These are phyloP conservation scores for Dioctria rufipes DNA, from an alignment of 2,888 invertebrate species.

Conservation along the genomic window DNA sequence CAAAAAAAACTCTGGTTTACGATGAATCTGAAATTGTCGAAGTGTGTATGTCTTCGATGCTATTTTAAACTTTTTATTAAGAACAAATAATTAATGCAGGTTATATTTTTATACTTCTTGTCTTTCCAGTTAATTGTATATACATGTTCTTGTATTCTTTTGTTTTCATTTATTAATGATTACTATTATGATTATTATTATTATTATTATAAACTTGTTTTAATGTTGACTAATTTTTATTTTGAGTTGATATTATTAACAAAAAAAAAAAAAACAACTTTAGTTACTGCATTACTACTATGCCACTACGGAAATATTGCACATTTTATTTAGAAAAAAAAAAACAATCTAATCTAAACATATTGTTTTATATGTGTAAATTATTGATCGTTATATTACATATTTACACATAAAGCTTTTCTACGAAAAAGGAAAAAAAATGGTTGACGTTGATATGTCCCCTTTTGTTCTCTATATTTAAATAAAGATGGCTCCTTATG, in stretches of 20 bases:
- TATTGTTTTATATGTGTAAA: background rate
- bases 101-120: background rate
- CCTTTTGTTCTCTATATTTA: background rate
- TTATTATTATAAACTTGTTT: conserved; percentile 1
- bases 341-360: background rate
- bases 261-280: conserved; percentile 18
- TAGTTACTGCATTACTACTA: background rate
- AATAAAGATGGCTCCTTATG: background rate
- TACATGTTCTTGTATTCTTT: background rate
- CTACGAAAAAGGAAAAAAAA: background rate
- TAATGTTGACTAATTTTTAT: conserved; percentile 35
- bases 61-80: background rate
- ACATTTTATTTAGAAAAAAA: no score
- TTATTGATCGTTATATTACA: background rate
- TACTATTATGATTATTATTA: conserved; percentile 30
- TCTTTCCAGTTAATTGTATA: no score
- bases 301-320: no score
- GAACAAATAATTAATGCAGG: background rate
- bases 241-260: conserved; percentile 44
- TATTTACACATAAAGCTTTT: conserved; percentile 1
- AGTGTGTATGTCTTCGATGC: background rate
- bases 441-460: background rate
- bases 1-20: no score
- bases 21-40: background rate
- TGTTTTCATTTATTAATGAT: background rate